Conservation (phyloP, 2,797 vertebrate genomes). For the Pangasius mekongensis region DNA sequence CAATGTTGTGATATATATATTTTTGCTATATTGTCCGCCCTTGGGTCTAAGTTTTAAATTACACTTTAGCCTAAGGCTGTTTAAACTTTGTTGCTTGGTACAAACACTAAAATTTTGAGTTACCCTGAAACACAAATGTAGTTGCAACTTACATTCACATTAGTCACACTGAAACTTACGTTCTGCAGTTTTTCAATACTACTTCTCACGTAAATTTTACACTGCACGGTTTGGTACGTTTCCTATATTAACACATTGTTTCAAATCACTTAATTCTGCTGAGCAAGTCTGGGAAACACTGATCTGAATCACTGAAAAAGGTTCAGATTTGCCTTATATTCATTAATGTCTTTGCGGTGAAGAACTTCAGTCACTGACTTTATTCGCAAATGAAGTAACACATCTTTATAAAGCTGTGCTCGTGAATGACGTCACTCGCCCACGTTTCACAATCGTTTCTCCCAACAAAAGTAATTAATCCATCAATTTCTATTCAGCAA, state of each 20-base stretch:
- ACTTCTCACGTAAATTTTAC: background rate
- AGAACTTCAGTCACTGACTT: constrained; percentile 20
- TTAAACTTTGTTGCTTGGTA: background rate
- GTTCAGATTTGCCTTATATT: background rate
- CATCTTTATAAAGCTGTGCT: constrained; percentile 52
- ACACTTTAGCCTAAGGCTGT: background rate
- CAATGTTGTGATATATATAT: background rate
- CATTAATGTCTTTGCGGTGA: background rate
- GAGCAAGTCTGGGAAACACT: background rate
- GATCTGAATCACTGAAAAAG: background rate
- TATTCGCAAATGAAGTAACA: constrained; percentile 15
- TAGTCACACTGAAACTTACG: background rate
- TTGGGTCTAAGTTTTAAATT: background rate
- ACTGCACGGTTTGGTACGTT: background rate
- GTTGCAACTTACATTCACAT: background rate
- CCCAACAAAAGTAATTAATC: background rate
- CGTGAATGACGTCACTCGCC: background rate
- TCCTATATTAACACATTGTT: background rate
- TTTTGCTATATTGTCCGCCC: background rate
- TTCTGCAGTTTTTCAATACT: background rate
- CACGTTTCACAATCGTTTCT: constrained; percentile 19
- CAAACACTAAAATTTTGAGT: background rate
- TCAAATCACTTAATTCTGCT: background rate
- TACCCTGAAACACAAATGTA: background rate
- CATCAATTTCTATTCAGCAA: background rate